These are phyloP conservation scores for Leptinotarsa haldemani DNA, from an alignment of 2,888 invertebrate genomes.

Conservation along the genomic window DNA sequence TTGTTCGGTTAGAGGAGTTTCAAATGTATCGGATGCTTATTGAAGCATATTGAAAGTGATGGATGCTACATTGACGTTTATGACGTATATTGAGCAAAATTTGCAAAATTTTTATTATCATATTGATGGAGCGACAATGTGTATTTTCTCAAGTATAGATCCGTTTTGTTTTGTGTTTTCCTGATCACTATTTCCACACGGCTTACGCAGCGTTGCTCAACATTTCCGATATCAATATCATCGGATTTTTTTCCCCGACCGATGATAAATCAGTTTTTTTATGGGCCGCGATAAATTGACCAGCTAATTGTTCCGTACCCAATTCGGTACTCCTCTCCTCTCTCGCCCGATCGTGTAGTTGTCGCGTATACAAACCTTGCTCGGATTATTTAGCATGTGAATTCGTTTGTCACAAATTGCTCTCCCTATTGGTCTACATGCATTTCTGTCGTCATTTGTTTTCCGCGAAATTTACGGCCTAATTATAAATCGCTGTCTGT, in stretches of 20 bases:
- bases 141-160: too few relatives aligned
- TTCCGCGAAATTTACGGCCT: slow-evolving; percentile 63
- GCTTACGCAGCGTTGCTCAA: background rate
- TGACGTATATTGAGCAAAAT: too few relatives aligned
- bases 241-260: background rate
- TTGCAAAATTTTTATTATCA: too few relatives aligned
- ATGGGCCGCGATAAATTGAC: slow-evolving; percentile 25
- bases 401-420: slow-evolving; percentile 66
- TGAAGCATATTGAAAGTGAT: too few relatives aligned
- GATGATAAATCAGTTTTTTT: slow-evolving; percentile 19
- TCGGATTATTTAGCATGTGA: slow-evolving; percentile 56
- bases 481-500: slow-evolving; percentile 64
- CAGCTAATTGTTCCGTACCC: slow-evolving; percentile 42
- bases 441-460: slow-evolving; percentile 66
- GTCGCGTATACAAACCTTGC: slow-evolving; percentile 51
- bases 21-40: too few relatives aligned
- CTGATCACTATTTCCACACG: background rate
- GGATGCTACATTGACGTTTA: too few relatives aligned
- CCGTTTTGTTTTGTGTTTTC: background rate
- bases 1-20: too few relatives aligned
- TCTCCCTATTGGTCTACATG: slow-evolving; percentile 65
- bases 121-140: too few relatives aligned
- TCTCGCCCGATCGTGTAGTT: slow-evolving; percentile 44
- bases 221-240: background rate
- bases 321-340: slow-evolving; percentile 37